Base-by-base conservation (phyloP, 2,888 invertebrate species). In the Acrobasis suavella region DNA sequence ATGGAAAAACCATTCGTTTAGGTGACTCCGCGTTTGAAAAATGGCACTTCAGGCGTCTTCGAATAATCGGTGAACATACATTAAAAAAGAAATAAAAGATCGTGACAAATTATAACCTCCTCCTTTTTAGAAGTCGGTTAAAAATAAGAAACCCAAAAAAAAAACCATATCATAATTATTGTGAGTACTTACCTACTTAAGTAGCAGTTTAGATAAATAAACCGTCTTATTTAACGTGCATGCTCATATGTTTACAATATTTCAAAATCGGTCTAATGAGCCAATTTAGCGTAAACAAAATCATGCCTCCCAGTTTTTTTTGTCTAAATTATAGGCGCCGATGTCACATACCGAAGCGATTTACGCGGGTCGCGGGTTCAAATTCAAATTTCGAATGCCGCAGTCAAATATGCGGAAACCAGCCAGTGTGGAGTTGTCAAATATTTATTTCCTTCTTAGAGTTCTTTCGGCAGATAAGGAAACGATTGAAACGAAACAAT, bases 401-500 rank as follows among this genome's bases (percentile, higher is more conserved):
- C 62, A 76, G 79, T 74, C 75, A 85, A 85, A 77, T 82, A 88
- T 86, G 87, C 89, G 88, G 89, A 89, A 87, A 89, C 73, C 63
- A 62, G 60, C 64, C 68, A 59, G 66, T 67, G 76, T 62, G 62
- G 73, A 76, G 66, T 73, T 76, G 73, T 74, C 68, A 66, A 73
- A 69, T 67, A 67, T 64, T 67, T 59, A 63, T 67, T 62, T 68
- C 65, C 63, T 66, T 59, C 58, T 67, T 64, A 64, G 67, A 67
- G 68, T 54, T 65, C 65, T 49, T 52, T 54, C n/a, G 46, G 46
- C 12, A 14, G 14, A 46, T 46, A 12, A 42, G 14, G 42, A 42
- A 42, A 50, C n/a, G 17, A 50, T 22, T 1, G 22, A n/a, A n/a
- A n/a, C n/a, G n/a, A 58, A 55, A 16, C 51, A 5, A 5, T 32